Base-by-base conservation (phyloP, 2,797 vertebrate genomes). In the Danio jaintianensis region DNA sequence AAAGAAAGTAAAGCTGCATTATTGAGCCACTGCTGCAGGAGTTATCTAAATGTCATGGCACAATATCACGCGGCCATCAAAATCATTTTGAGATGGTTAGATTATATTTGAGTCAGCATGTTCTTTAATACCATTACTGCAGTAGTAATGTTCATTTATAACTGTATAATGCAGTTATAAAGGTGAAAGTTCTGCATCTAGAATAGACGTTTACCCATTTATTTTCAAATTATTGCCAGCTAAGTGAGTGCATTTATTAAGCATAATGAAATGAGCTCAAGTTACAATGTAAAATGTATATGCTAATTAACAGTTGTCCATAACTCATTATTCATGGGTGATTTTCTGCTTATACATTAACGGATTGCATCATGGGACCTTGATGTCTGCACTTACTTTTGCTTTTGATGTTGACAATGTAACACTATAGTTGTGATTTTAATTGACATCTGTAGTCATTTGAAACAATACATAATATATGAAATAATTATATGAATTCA, bases 61-160 rank as follows among this genome's bases (percentile, higher is more conserved):
- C 48, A 69, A 61, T 70, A 70, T 78, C 45, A 61, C 61, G 40
- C 43, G 70, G 55, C 43, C 36, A 22, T 78, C 5, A 40, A 55
- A 59, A 59, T 58, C 4, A 77, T 47, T 67, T 77, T 67, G 22
- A 67, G 67, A 68, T 13, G 43, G 40, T 45, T 58, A 38, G 20
- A 56, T 47, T 67, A 74, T 48, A 5, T 67, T 77, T 45, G 12
- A 76, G 61, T 10, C 13, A 22, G 59, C 6, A 13, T 69, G 16
- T 40, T 55, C 16, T 20, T 45, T 43, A 6, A n/a, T 18, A 12
- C 22, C 59, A 53, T 63, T 38, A 22, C n/a, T 36, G 9, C 48
- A n/a, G 20, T 36, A 16, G 16, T 15, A 15, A 42, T 16, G 13
- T 55, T 29, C 10, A 55, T 9, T 29, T 29, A 29, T 29, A 29